These are phyloP conservation scores for Paguma larvata DNA, from an alignment of 2,797 vertebrate species.

Conservation along the genomic window DNA sequence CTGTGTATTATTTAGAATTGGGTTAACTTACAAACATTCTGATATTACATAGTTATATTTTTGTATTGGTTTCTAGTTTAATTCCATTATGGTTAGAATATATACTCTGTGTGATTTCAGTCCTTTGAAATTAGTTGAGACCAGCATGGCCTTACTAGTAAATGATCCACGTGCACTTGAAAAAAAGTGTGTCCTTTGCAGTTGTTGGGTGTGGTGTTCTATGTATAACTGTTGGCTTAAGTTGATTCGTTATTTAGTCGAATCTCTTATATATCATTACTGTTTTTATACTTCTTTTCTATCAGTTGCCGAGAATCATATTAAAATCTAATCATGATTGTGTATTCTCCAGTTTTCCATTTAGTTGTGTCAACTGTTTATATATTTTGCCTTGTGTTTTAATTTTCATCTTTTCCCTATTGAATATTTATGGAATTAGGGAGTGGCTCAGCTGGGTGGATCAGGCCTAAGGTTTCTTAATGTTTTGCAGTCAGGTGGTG, in stretches of 20 bases:
- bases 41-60: neutral
- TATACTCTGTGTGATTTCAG: constrained; percentile 1
- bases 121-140: neutral
- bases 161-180: neutral
- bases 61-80: constrained; percentile 19
- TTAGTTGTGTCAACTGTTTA: constrained; percentile 2
- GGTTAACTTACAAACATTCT: neutral
- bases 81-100: neutral
- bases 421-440: constrained; percentile 13
- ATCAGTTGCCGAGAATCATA: neutral
- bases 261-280: neutral
- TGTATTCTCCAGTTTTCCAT: constrained; percentile 6
- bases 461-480: neutral
- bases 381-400: constrained; percentile 46
- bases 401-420: constrained; percentile 34
- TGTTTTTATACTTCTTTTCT: constrained; percentile 17
- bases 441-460: neutral
- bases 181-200: constrained; percentile 4
- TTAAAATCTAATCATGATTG: constrained; percentile 28
- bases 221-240: neutral
- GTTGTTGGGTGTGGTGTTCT: neutral
- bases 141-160: neutral
- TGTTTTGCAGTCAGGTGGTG: neutral
- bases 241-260: neutral
- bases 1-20: constrained; percentile 38